Percentiles rank a stretch among this genome's conserved stretches.
Evolutionary conservation across 2,888 invertebrate species (phyloP).

Genomic region (Erebia epiphron): DNA sequence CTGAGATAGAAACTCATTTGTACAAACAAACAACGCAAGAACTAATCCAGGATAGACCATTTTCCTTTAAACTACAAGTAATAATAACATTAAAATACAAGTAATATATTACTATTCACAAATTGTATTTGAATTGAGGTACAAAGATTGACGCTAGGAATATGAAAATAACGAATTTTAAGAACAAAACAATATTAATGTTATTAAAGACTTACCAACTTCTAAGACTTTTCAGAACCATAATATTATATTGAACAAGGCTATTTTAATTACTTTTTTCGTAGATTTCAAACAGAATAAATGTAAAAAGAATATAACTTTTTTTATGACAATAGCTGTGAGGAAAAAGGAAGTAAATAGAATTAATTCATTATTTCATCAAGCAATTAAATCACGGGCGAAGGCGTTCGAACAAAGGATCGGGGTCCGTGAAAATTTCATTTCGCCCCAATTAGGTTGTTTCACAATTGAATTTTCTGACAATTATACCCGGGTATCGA

Average conservation of each 20-base stretch:
- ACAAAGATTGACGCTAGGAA: no score
- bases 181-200: no score
- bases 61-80: neutral
- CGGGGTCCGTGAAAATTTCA: conserved; percentile 72
- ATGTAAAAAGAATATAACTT: conserved; percentile 3
- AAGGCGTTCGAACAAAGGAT: conserved; percentile 67
- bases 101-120: no score
- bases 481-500: conserved; percentile 65
- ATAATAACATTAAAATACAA: neutral
- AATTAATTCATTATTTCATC: conserved; percentile 69
- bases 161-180: no score
- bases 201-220: no score
- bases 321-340: conserved; percentile 13
- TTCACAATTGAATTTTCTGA: conserved; percentile 76
- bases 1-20: no score
- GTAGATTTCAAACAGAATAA: neutral
- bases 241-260: neutral
- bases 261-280: neutral
- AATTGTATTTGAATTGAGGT: no score
- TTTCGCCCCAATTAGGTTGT: conserved; percentile 75
- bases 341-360: conserved; percentile 49
- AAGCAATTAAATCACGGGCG: conserved; percentile 68
- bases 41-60: no score
- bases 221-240: neutral
- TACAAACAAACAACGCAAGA: no score